Evolutionary conservation across 2,113 vertebrate genomes (phyloP), one percentile per base, ranked within the genome.

Genomic region (Myotis brandtii): DNA sequence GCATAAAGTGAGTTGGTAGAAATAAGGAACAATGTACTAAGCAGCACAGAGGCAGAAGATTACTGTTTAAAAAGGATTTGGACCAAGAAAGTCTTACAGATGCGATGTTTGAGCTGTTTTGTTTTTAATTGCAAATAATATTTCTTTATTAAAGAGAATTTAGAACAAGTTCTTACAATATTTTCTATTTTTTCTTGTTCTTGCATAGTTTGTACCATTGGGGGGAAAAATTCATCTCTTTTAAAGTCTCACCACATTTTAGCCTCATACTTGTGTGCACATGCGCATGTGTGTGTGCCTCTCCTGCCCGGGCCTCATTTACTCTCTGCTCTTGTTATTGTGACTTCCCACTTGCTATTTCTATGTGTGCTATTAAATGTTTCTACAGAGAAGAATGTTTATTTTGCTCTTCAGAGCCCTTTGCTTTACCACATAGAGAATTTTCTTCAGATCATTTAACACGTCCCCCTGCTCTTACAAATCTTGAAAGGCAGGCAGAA

Each of bases 361-460:
- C 21, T 50, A 0, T 48, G n/a, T 84, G 48, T 93, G 81, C 81
- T 69, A 30, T 34, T 76, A 40, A 89, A 9, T 84, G 79, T 93
- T 89, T 77, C 64, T 81, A 40, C 27, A 73, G 27, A 90, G 3
- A 21, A 81, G 46, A 89, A 69, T 73, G 54, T 91, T 93, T 85
- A n/a, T 59, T 94, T 95, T 91, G 52, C 82, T 88, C 88, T 91
- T 72, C 56, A 46, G 50, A 82, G 37, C 23, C 56, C 62, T 94
- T 32, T 48, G 46, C 77, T 88, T 52, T 56, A 70, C 56, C 32
- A 54, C 34, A 81, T 85, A 37, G 76, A 66, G 66, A 82, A 73
- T 93, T 91, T 88, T 88, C 77, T 50, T 88, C 59, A 69, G 46
- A 46, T 94, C 82, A 93, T 90, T 95, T 80, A 88, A 32, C 46